Evolutionary conservation across 1,140 invertebrate species (phyloP).

Genomic region (Drosophila ohnishii): DNA sequence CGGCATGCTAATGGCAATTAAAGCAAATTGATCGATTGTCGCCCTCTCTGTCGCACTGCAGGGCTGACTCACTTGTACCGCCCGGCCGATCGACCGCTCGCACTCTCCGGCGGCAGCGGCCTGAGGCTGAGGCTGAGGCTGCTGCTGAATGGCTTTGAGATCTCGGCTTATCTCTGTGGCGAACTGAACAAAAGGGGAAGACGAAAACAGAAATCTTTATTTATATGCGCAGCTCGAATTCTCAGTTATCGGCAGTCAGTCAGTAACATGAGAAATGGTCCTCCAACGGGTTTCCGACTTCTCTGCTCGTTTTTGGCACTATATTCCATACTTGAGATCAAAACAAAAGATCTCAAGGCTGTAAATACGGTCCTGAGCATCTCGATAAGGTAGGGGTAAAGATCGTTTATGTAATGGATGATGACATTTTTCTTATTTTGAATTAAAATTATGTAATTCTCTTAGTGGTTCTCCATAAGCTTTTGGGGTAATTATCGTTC

Average conservation of each 20-base stretch:
- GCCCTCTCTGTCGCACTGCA: slow-evolving; percentile 48
- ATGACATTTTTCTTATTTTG: background rate
- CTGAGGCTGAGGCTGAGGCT: background rate
- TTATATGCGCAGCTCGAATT: slow-evolving; percentile 59
- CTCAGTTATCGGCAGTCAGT: slow-evolving; percentile 59
- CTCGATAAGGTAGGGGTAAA: slow-evolving; percentile 10
- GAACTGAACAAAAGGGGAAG: slow-evolving; percentile 24
- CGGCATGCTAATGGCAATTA: slow-evolving; percentile 75
- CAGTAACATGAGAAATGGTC: slow-evolving; percentile 63
- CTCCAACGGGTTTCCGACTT: slow-evolving; percentile 44
- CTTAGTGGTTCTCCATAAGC: background rate
- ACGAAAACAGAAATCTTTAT: slow-evolving; percentile 56
- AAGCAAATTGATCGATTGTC: slow-evolving; percentile 74
- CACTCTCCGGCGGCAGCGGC: background rate
- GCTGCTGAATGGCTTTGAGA: slow-evolving; percentile 31
- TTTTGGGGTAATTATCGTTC: background rate
- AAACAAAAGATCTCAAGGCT: slow-evolving; percentile 5
- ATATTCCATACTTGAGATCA: slow-evolving; percentile 5
- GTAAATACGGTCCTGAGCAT: slow-evolving; percentile 18
- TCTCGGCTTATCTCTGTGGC: slow-evolving; percentile 52
- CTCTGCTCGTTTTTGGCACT: slow-evolving; percentile 34
- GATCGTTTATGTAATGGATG: slow-evolving; percentile 7
- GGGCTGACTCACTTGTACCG: slow-evolving; percentile 57
- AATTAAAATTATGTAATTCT: background rate
- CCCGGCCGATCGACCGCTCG: background rate